Base-by-base conservation (phyloP, 2,888 invertebrate species). In the Fragum whitleyi region DNA sequence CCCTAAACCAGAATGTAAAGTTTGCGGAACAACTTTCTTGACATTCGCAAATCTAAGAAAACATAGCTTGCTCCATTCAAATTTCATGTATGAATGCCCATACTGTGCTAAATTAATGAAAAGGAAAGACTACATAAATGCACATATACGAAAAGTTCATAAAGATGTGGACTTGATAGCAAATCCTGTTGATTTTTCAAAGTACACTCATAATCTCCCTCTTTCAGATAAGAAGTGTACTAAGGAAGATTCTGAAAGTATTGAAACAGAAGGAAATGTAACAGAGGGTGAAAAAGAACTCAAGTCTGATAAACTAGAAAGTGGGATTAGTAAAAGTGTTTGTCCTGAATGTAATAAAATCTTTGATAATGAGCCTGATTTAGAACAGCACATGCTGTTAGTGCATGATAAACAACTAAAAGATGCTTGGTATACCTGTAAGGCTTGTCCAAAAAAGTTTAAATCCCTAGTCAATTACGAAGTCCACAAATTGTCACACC, bases 401-500 rank as follows among this genome's bases (percentile, higher is more conserved):
- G 61, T 79, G 1, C 82, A 82, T 29, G 53, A 79, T 11, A 78
- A 80, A 51, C 75, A 75, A 57, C 39, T 79, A 16, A 75, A 79
- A 16, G 79, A 77, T 71, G 76, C 74, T 28, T 74, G 74, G 26
- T 81, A 80, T 61, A 79, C 79, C 0, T 84, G 84, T 39, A 70
- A 62, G n/a, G 77, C 70, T 7, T 84, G 84, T 74, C 55, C 68
- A 39, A 79, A 81, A 62, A 59, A 74, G 65, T 84, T 84, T 36
- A 84, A 79, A 62, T 76, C 72, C 36, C 71, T 77, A 7, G 79
- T 84, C 1, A 81, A 79, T 36, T 81, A 74, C 28, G 79, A 81
- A 72, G 81, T 81, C 21, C 84, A 84, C 42, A 81, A 84, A 47
- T 65, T 81, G 19, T 79, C 73, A n/a, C 84, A 84, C 36, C 81